Conservation (phyloP, 1,140 invertebrate genomes). For the Nasonia vitripennis region DNA sequence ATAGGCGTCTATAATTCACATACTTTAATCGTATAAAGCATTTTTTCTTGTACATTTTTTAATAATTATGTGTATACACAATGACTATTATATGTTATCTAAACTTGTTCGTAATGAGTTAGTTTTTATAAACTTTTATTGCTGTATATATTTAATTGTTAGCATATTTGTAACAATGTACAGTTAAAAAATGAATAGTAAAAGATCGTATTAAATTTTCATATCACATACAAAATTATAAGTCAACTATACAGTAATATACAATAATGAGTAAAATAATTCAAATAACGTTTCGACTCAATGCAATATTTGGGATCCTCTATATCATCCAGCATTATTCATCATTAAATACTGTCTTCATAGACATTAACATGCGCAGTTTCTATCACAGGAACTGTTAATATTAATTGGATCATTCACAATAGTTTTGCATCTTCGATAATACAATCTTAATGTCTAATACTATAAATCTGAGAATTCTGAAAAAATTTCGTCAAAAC, state of each 20-base stretch:
- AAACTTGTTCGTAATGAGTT: no score
- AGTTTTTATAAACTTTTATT: no score
- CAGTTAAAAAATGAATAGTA: background rate
- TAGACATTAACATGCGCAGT: background rate
- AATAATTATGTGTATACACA: background rate
- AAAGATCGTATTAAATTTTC: background rate
- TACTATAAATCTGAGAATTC: no score
- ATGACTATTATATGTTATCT: no score
- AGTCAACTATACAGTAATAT: background rate
- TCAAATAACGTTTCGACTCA: background rate
- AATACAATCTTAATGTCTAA: no score
- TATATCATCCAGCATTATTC: background rate
- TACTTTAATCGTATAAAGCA: background rate
- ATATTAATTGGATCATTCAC: background rate
- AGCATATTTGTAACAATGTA: background rate
- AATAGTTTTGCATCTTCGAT: background rate
- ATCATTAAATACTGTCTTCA: background rate
- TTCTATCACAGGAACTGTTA: constrained; percentile 22
- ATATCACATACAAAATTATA: background rate
- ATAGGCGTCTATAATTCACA: background rate
- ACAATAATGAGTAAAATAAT: background rate
- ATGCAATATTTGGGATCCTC: background rate
- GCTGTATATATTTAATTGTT: no score
- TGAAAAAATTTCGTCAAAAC: no score
- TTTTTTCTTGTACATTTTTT: constrained; percentile 23